phyloP scores from a whole-genome alignment of 2,888 invertebrate genomes.

The Chymomyza procnemis region DNA sequence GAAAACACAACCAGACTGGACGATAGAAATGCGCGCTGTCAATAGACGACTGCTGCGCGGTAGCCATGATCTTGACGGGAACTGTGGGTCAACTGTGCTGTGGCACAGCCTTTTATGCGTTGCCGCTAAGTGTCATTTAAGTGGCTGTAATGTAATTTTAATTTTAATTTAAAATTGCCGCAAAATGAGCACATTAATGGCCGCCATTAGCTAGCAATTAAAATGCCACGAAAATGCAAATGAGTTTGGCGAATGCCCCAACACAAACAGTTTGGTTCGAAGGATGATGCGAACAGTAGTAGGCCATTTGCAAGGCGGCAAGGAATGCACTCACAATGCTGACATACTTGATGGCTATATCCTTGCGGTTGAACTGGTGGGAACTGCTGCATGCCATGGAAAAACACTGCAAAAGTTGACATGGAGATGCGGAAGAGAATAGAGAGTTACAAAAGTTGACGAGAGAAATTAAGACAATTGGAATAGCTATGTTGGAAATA shows the following conservation, averaged over 20 bases:
- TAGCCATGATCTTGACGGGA: neutral
- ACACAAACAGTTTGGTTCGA: constrained; percentile 8
- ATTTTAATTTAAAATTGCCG: constrained; percentile 16
- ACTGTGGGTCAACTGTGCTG: neutral
- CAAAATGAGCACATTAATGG: constrained; percentile 29
- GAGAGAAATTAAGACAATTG: too few relatives aligned
- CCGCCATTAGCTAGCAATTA: constrained; percentile 41
- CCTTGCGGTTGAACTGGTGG: constrained; percentile 5
- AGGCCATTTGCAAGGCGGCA: constrained; percentile 26
- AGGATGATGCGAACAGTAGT: constrained; percentile 24
- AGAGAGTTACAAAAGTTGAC: too few relatives aligned
- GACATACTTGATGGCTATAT: constrained; percentile 26
- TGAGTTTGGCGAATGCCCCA: neutral
- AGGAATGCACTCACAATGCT: constrained; percentile 34
- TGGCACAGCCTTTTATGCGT: constrained; percentile 39
- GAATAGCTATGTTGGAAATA: too few relatives aligned
- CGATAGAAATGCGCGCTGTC: constrained; percentile 48
- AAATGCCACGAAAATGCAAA: constrained; percentile 33
- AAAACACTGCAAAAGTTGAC: constrained; percentile 31
- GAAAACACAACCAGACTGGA: constrained; percentile 45
- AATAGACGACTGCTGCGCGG: neutral
- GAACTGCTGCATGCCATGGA: neutral
- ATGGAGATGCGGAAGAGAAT: too few relatives aligned
- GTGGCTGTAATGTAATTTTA: constrained; percentile 38
- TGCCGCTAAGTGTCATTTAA: constrained; percentile 54